Evolutionary conservation across 2,888 invertebrate species (phyloP).

Genomic region (Synergus japonicus): DNA sequence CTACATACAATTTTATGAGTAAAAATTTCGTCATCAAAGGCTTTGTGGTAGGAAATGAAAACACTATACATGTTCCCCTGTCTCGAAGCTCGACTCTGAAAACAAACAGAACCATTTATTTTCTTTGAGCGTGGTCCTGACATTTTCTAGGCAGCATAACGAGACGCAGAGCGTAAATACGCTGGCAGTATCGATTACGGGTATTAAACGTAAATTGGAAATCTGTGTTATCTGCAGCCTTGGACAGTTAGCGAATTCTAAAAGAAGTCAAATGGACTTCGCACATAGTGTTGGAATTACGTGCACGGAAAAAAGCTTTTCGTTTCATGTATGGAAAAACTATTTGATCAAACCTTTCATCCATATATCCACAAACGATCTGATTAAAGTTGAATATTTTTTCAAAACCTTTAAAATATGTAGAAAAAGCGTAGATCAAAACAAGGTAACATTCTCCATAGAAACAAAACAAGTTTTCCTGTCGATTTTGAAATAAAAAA

Average conservation of each 20-base stretch:
- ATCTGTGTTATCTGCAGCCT: slow-evolving; percentile 10
- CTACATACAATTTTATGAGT: neutral
- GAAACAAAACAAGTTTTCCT: neutral
- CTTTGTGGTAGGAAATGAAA: slow-evolving; percentile 32
- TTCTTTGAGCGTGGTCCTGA: slow-evolving; percentile 40
- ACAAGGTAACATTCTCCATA: too few species aligned
- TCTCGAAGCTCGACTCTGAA: slow-evolving; percentile 31
- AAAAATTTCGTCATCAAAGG: slow-evolving; percentile 29
- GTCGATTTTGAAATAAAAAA: too few species aligned
- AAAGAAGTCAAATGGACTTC: slow-evolving; percentile 31
- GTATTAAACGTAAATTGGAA: slow-evolving; percentile 32
- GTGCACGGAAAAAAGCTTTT: neutral
- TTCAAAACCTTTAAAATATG: too few species aligned
- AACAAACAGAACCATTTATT: slow-evolving; percentile 41
- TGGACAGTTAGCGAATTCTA: slow-evolving; percentile 28
- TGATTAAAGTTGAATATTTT: too few species aligned
- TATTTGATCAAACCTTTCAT: neutral
- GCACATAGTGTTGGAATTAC: neutral
- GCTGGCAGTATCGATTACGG: slow-evolving; percentile 28
- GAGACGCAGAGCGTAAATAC: slow-evolving; percentile 38
- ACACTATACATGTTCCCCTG: slow-evolving; percentile 10
- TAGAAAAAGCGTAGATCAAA: too few species aligned
- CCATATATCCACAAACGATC: neutral
- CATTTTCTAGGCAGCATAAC: slow-evolving; percentile 24
- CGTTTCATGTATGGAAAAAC: neutral